A percentile compares a stretch with the other conserved stretches of the same genome.
Conservation (phyloP, 2,797 vertebrate genomes). For the Poecilia velifera region DNA sequence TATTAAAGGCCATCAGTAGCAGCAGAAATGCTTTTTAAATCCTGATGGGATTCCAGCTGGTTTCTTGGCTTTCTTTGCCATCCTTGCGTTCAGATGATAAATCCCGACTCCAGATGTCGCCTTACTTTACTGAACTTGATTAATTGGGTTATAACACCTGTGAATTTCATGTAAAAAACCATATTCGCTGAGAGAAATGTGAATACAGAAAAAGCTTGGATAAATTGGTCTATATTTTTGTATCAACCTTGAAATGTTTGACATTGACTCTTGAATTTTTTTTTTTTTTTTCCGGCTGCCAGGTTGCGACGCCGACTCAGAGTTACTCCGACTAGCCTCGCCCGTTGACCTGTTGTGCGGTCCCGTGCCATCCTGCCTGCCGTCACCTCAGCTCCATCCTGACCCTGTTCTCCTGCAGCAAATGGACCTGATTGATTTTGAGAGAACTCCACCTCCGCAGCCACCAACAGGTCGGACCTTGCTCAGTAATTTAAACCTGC, state of each 20-base stretch:
- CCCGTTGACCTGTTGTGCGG: constrained; percentile 93
- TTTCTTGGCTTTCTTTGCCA: not conserved
- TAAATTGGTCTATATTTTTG: not conserved
- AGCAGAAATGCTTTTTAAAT: not conserved
- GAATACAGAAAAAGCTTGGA: not conserved
- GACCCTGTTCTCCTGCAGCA: constrained; percentile 86
- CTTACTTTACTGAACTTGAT: not conserved
- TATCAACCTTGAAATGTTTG: not conserved
- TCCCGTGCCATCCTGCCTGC: constrained; percentile 94
- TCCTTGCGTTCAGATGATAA: not conserved
- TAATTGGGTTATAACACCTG: not conserved
- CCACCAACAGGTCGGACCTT: constrained; percentile 53
- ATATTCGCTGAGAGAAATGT: not conserved
- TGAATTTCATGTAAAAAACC: not conserved
- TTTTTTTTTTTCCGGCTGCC: not conserved
- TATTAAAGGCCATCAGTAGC: not conserved
- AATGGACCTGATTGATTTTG: constrained; percentile 91
- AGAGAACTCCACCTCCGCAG: constrained; percentile 66
- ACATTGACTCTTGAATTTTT: not conserved
- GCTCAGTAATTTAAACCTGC: no score
- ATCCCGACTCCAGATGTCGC: not conserved
- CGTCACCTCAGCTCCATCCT: constrained; percentile 93
- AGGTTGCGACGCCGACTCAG: constrained; percentile 83
- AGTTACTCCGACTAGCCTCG: constrained; percentile 86
- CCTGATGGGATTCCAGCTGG: not conserved